Base-by-base conservation (phyloP, 2,888 invertebrate genomes). In the Drosophila neutralis region DNA sequence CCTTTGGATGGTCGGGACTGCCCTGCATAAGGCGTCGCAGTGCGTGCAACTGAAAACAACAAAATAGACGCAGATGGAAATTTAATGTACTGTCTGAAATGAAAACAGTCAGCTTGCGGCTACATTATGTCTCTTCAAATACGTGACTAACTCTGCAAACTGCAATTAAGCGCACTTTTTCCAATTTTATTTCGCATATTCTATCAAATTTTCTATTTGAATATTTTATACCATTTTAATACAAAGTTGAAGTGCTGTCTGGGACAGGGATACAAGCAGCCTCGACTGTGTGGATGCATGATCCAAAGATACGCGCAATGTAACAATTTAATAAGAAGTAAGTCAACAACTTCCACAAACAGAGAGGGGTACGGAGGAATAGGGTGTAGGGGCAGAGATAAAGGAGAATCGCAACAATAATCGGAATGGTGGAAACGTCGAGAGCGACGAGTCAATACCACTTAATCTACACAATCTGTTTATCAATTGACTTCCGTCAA, bases 1-100 rank as follows among this genome's bases (percentile, higher is more conserved):
- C 97, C 93, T 97, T 97, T 52, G 97, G 97, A 93, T 97, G 96
- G 90, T 96, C 95, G 88, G 95, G 95, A 92, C 97, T 97, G 76
- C 98, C 97, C 93, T 97, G 97, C 97, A 97, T 97, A 93, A 98
- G 94, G 87, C 96, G 95, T 86, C 98, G 94, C 87, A 98, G 94
- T 76, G 95, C 97, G 93, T 96, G 96, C 93, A 98, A 94, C 98
- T 98, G 94, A 10, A 79, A 69, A 29, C 45, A 8, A 15, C 15
- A 15, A 24, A 45, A 15, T 15, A 24, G 4, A 45, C 8, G 21
- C 7, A 45, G 4, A 15, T 24, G 24, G 2, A 45, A 45, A 15
- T 15, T 0, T 15, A 2, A 24, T 24, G 21, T 24, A 8, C 1
- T 2, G 13, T 21, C 7, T 13, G 42, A 45, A 45, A 45, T 21